Base-by-base conservation (phyloP, 2,888 invertebrate genomes). In the Archips crataeganus region DNA sequence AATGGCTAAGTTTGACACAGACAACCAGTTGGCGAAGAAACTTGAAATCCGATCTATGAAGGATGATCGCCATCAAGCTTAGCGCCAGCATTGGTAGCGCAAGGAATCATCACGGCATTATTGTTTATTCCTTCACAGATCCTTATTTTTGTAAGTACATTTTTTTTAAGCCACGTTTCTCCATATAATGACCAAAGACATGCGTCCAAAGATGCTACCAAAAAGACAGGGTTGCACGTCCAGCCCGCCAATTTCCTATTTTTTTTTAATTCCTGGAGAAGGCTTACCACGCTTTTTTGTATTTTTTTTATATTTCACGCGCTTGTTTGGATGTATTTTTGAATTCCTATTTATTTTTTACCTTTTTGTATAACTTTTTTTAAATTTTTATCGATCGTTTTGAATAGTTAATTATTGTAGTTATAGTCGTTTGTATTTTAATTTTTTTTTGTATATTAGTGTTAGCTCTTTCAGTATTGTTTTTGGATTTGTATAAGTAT, bases 341-440 rank as follows among this genome's bases (percentile, higher is more conserved):
- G 80, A 88, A 90, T 89, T 90, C 87, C 88, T 92, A 92, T 90
- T 90, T 89, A 87, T 90, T 90, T 92, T 90, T 87, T 91, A 90
- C 88, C 84, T 82, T 85, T 92, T 92, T 92, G 86, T 91, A 90
- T 88, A 85, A 87, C 85, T 84, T 89, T 92, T 92, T 87, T 85
- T 87, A 85, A 86, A 82, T 84, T 79, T 78, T 79, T 80, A 74
- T 78, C 76, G 75, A 75, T 78, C 75, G 77, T 77, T 77, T 74
- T 75, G 62, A 70, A 77, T 81, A 80, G 78, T 82, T 81, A 83
- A 78, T 63, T 47, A 65, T 65, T 51, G 68, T 73, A 73, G 68
- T 34, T 45, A 59, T 73, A 73, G 73, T 69, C 47, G 73, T 68
- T 73, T 73, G 73, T 73, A 73, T 73, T 73, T 73, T 73, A 78